Evolutionary conservation across 2,113 vertebrate genomes (phyloP).

Genomic region (Pogonocichla stellata): DNA sequence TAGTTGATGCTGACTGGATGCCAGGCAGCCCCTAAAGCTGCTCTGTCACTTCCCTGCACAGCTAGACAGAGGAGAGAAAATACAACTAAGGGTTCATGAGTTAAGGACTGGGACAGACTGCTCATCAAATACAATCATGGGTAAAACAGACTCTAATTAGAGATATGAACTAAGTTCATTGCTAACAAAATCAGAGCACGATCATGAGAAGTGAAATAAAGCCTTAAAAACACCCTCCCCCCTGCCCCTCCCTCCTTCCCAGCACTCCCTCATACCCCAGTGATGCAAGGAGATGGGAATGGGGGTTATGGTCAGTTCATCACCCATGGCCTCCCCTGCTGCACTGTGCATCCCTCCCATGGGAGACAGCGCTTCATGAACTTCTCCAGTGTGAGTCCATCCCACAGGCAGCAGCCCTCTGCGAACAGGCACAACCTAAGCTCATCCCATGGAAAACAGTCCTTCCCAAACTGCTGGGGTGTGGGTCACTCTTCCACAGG

Average conservation of each 20-base stretch:
- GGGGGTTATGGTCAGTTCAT: not conserved
- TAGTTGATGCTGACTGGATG: not conserved
- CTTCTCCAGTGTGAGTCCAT: not conserved
- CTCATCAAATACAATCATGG: not conserved
- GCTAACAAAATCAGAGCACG: not conserved
- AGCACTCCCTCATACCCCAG: not conserved
- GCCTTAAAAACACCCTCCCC: not conserved
- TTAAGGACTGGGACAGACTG: not conserved
- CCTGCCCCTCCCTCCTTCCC: not conserved
- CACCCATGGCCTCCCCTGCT: not conserved
- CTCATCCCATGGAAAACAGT: not conserved
- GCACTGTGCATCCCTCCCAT: not conserved
- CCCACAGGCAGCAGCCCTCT: not conserved
- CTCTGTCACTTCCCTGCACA: not conserved
- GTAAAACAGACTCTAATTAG: not conserved
- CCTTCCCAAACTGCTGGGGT: not conserved
- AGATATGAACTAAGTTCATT: not conserved
- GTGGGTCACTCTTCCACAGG: rapidly evolving
- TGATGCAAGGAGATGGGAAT: not conserved
- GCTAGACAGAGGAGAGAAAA: not conserved
- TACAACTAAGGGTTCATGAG: not conserved
- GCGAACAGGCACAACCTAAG: rapidly evolving
- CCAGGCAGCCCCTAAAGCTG: not conserved
- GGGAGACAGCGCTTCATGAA: not conserved
- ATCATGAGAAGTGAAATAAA: not conserved